Evolutionary conservation across 2,888 invertebrate species (phyloP).

Genomic region (Clistopyga incitator): DNA sequence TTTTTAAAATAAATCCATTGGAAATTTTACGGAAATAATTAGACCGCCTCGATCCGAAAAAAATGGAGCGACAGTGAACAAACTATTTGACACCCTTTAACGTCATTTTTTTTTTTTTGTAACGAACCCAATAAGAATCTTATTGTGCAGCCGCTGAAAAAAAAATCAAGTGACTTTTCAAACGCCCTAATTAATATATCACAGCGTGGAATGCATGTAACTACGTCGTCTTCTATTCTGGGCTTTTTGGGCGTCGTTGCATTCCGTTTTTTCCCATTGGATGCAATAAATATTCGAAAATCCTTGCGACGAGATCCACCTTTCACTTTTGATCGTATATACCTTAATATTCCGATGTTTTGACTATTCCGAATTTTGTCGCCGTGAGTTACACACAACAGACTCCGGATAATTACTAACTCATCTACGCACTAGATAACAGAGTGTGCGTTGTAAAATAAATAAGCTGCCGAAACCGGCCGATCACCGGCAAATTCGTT

Average conservation of each 20-base stretch:
- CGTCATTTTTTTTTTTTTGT: no score
- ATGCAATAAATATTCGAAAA: background rate
- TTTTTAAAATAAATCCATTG: no score
- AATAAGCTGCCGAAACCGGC: slow-evolving; percentile 17
- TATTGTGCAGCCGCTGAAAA: no score
- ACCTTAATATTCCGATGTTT: background rate
- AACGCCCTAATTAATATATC: background rate
- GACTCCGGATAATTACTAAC: slow-evolving; percentile 20
- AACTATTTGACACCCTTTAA: no score
- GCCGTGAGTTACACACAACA: background rate
- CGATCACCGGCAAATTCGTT: background rate
- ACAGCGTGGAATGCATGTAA: background rate
- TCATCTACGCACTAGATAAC: slow-evolving; percentile 1
- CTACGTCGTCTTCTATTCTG: background rate
- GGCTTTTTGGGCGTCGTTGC: background rate
- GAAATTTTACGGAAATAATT: no score
- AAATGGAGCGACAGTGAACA: no score
- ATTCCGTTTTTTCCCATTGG: background rate
- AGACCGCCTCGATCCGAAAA: no score
- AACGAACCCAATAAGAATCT: no score
- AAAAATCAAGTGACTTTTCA: background rate
- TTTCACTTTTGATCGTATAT: slow-evolving; percentile 29
- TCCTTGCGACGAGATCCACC: slow-evolving; percentile 28
- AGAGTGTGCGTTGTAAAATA: slow-evolving; percentile 7
- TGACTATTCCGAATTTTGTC: background rate